These are phyloP conservation scores for Cryptosula pallasiana DNA, from an alignment of 2,888 invertebrate genomes.

Conservation along the genomic window DNA sequence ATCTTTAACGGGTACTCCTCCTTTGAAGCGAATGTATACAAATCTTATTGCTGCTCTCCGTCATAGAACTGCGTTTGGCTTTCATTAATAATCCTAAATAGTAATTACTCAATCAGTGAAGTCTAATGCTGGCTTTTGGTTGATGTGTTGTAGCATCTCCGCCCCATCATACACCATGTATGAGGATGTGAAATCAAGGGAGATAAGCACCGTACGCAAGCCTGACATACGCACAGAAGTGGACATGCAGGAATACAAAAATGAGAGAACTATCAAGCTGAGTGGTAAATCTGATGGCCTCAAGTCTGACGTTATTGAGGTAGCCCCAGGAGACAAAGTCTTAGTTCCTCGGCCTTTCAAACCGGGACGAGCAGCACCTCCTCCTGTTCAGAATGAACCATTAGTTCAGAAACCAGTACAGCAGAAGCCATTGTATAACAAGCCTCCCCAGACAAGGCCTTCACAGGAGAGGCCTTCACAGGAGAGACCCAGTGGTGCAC, in stretches of 20 bases:
- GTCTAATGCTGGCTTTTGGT: too few relatives aligned
- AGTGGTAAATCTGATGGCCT: constrained; percentile 4
- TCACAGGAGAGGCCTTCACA: background rate
- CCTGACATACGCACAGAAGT: constrained; percentile 14
- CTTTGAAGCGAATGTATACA: too few relatives aligned
- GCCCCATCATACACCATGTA: constrained; percentile 21
- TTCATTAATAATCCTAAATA: too few relatives aligned
- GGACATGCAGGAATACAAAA: constrained; percentile 14
- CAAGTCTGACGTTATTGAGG: background rate
- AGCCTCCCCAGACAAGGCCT: background rate
- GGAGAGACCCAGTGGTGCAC: too few relatives aligned
- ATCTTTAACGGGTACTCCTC: too few relatives aligned
- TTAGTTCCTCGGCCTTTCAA: background rate
- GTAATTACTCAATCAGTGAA: too few relatives aligned
- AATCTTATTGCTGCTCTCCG: too few relatives aligned
- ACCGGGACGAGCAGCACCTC: background rate
- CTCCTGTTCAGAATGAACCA: background rate
- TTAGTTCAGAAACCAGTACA: background rate
- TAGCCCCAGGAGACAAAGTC: constrained; percentile 15
- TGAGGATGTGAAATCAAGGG: constrained; percentile 17
- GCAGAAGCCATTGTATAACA: constrained; percentile 3
- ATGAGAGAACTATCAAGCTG: constrained; percentile 16
- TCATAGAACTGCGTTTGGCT: too few relatives aligned
- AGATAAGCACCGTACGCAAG: background rate
- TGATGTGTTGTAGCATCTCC: background rate